Percentiles rank a stretch among this genome's conserved stretches.
phyloP scores from a whole-genome alignment of 2,113 vertebrate species.

The Vidua chalybeata region DNA sequence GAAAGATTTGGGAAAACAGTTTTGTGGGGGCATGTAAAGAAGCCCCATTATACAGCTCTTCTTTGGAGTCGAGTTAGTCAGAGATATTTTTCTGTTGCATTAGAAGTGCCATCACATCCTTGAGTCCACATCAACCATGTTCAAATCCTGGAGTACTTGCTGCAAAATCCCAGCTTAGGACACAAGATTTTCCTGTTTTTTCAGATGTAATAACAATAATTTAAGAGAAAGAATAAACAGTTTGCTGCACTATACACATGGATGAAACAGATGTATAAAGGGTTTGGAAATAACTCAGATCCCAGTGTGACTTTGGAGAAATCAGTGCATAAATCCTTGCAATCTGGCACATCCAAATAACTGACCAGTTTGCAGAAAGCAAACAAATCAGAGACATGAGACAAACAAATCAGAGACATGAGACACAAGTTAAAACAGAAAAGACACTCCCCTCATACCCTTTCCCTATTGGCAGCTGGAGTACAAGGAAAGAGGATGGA shows the following conservation, averaged over 20 bases:
- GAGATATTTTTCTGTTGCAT: neutral
- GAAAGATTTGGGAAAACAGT: neutral
- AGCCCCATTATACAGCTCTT: neutral
- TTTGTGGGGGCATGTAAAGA: neutral
- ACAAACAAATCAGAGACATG: neutral
- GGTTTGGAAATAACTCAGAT: neutral
- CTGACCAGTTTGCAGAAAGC: neutral
- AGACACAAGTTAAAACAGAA: neutral
- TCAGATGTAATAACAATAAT: neutral
- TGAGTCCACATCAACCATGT: neutral
- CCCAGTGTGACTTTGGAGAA: neutral
- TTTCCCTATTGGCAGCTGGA: neutral
- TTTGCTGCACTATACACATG: neutral
- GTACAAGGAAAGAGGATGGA: neutral
- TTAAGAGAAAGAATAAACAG: neutral
- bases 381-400: neutral
- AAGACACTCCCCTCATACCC: accelerated
- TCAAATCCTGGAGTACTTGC: neutral
- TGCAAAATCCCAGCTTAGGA: neutral
- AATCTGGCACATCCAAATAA: neutral
- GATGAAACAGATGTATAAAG: accelerated
- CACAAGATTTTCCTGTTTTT: neutral
- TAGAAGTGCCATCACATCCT: neutral
- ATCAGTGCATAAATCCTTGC: neutral
- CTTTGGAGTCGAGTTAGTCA: neutral